A percentile compares a stretch with the other conserved stretches of the same genome.
These are phyloP conservation scores for Polia nebulosa DNA, from an alignment of 2,888 invertebrate genomes.

Conservation along the genomic window DNA sequence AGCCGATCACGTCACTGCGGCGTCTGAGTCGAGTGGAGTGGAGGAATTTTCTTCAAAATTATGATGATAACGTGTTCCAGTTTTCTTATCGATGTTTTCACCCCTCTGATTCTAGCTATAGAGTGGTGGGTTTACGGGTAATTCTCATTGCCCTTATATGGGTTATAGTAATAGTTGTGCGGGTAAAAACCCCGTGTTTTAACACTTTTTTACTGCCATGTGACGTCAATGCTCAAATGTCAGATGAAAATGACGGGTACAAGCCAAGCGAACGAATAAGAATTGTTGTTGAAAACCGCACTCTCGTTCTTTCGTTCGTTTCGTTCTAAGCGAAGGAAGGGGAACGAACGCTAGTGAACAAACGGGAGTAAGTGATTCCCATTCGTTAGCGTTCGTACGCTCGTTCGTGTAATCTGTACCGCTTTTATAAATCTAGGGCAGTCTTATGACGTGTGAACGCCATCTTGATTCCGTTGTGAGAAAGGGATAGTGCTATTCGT, in stretches of 20 bases:
- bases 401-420: neutral
- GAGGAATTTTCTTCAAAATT: too few species aligned
- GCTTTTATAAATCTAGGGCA: too few species aligned
- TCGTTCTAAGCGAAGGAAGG: neutral
- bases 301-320: neutral
- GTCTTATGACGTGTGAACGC: neutral
- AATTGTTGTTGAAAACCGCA: neutral
- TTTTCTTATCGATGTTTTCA: conserved; percentile 36
- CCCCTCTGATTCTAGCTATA: conserved; percentile 32
- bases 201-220: conserved; percentile 47
- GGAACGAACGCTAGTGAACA: neutral
- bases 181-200: conserved; percentile 12
- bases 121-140: conserved; percentile 52
- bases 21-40: neutral
- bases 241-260: neutral
- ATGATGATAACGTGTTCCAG: too few species aligned
- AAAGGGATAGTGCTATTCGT: neutral
- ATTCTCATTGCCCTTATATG: conserved; percentile 34
- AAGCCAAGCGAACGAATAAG: neutral
- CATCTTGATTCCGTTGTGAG: neutral
- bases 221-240: conserved; percentile 3
- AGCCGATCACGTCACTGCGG: too few species aligned
- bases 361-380: neutral
- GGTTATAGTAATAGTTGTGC: conserved; percentile 11
- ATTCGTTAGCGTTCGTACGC: neutral